Conservation (phyloP, 2,888 invertebrate species). For the Athetis lepigone region DNA sequence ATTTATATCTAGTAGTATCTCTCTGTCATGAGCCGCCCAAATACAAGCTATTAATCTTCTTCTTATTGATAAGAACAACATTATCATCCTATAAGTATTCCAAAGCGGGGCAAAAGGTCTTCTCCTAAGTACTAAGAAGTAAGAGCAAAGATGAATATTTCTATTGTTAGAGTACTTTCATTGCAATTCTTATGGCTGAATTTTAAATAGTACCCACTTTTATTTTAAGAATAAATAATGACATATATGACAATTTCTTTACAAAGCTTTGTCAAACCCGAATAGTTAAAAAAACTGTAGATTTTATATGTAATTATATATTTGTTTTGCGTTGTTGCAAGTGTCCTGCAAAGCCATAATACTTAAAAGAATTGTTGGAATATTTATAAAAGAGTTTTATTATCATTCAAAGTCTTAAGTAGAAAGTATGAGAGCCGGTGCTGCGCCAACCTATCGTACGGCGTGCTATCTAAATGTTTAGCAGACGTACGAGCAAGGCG, state of each 20-base stretch:
- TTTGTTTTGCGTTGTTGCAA: neutral
- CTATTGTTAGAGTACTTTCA: neutral
- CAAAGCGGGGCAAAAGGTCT: slow-evolving; percentile 25
- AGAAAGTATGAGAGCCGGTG: slow-evolving; percentile 28
- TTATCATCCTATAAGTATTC: slow-evolving; percentile 18
- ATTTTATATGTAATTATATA: no score
- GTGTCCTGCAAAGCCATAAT: neutral
- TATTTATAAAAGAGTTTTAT: neutral
- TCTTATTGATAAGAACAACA: slow-evolving; percentile 13
- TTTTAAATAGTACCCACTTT: neutral
- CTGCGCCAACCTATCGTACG: slow-evolving; percentile 22
- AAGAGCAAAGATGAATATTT: neutral
- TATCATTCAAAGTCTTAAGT: slow-evolving; percentile 25
- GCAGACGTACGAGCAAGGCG: slow-evolving; percentile 46
- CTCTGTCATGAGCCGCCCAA: slow-evolving; percentile 16
- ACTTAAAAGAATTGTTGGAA: slow-evolving; percentile 5
- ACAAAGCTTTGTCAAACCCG: neutral
- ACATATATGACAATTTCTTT: neutral
- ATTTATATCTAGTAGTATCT: slow-evolving; percentile 14
- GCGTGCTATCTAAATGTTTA: slow-evolving; percentile 37
- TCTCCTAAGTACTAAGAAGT: neutral
- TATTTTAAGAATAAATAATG: neutral
- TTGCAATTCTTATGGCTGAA: neutral
- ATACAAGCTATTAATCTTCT: slow-evolving; percentile 19
- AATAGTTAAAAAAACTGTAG: no score